phyloP scores from a whole-genome alignment of 2,113 vertebrate genomes.

The Pelvicachromis taeniatus region DNA sequence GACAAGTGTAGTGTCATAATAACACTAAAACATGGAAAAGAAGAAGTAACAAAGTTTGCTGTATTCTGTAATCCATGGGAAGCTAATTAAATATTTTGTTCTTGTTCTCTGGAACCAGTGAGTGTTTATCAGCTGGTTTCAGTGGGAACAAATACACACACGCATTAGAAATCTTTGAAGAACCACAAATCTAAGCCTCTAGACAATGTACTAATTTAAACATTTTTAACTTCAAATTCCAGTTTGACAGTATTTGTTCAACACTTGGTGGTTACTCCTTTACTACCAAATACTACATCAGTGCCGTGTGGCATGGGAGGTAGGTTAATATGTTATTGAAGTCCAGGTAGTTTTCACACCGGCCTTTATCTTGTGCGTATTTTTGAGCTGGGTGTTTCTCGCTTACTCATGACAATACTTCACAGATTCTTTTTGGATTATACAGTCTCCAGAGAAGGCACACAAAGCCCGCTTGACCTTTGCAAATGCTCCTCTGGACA shows the following conservation, averaged over 20 bases:
- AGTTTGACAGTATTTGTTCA: background rate
- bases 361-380: background rate
- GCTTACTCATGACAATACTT: background rate
- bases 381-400: background rate
- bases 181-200: background rate
- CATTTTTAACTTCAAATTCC: background rate
- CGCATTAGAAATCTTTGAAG: background rate
- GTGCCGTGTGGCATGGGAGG: background rate
- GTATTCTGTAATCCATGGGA: background rate
- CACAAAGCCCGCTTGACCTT: too few species aligned
- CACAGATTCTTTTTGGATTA: background rate
- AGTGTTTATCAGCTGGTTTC: background rate
- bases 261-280: background rate
- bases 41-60: background rate
- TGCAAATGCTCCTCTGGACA: background rate
- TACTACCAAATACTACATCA: background rate
- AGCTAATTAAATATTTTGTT: background rate
- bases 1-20: background rate
- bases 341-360: background rate
- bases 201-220: background rate
- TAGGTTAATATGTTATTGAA: background rate
- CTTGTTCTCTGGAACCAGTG: background rate
- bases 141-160: background rate
- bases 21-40: background rate
- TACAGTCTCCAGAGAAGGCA: background rate